These are phyloP conservation scores for Danio choprae DNA, from an alignment of 2,797 vertebrate genomes.

Conservation along the genomic window DNA sequence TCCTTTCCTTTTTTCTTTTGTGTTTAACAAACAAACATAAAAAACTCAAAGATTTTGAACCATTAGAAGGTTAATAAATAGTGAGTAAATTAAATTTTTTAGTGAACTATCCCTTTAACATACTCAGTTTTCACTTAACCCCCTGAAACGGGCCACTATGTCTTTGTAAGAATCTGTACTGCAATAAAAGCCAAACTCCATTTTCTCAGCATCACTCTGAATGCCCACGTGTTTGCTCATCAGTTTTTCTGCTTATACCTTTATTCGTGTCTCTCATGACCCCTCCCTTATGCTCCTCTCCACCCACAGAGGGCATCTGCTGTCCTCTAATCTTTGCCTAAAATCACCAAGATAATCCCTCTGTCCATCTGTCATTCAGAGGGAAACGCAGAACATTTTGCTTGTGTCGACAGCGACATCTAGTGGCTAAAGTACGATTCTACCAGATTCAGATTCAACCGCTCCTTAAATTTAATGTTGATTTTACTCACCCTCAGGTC, in stretches of 20 bases:
- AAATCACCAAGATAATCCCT: slow-evolving; percentile 82
- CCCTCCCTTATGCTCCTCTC: slow-evolving; percentile 49
- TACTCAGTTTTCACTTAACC: too few relatives aligned
- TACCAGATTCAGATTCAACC: too few relatives aligned
- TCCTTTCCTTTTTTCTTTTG: too few relatives aligned
- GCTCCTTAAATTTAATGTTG: too few relatives aligned
- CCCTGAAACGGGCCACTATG: neutral
- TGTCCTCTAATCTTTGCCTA: slow-evolving; percentile 82
- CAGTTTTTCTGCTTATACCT: slow-evolving; percentile 27
- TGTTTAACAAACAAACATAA: too few relatives aligned
- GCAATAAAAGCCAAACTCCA: slow-evolving; percentile 3
- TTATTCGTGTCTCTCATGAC: slow-evolving; percentile 27
- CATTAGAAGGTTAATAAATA: too few relatives aligned
- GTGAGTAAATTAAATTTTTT: too few relatives aligned
- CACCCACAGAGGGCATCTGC: slow-evolving; percentile 83
- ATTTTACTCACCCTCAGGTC: too few relatives aligned
- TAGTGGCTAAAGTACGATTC: slow-evolving; percentile 36
- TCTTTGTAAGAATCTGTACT: slow-evolving; percentile 11
- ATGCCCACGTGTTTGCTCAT: neutral
- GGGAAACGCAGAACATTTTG: slow-evolving; percentile 19
- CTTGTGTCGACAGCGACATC: slow-evolving; percentile 48
- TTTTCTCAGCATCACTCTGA: slow-evolving; percentile 26
- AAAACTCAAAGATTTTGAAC: too few relatives aligned
- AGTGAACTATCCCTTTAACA: too few relatives aligned
- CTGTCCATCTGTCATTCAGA: slow-evolving; percentile 75